Evolutionary conservation across 2,113 vertebrate species (phyloP), one percentile per base, ranked within the genome.

Genomic region (Melanostigma gelatinosum): DNA sequence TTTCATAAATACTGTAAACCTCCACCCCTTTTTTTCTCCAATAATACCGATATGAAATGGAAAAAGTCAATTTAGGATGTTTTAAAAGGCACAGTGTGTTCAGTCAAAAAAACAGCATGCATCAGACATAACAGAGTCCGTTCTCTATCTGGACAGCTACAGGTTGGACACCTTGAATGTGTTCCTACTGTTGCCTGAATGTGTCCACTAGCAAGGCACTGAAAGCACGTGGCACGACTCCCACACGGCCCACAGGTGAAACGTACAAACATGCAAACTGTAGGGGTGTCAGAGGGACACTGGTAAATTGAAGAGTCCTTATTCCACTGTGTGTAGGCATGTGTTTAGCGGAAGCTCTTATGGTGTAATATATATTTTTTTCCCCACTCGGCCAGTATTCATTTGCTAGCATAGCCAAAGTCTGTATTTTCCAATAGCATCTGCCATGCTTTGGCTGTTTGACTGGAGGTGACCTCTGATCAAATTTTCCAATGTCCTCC

Each of bases 1-100:
- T 88, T 89, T 87, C 54, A 89, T 90, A 89, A 93, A 93, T 90
- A 89, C 77, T 92, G 85, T 80, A 91, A 88, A 91, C 82, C 84
- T 57, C 70, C 36, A 4, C 83, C 57, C 34, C 13, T 63, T 63
- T 63, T 63, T 63, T 67, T 46, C 57, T 63, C 4, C 68, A 83
- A 55, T 77, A n/a, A 72, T 29, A 66, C 64, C 60, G 58, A 66
- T 50, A 55, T 40, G 50, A 84, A 82, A 75, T 77, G 64, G 46
- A 73, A 73, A 69, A 81, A 68, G 52, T 79, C 20, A 0, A 80
- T 83, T 66, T 66, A 72, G 52, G 38, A 75, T 77, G 34, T 67
- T 82, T 84, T 79, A 42, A 71, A 34, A 71, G 27, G 48, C 10
- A 48, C 44, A 34, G n/a, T 44, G 20, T 24, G 32, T 58, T 22